phyloP scores from a whole-genome alignment of 2,113 vertebrate species.

The Pungitius pungitius region DNA sequence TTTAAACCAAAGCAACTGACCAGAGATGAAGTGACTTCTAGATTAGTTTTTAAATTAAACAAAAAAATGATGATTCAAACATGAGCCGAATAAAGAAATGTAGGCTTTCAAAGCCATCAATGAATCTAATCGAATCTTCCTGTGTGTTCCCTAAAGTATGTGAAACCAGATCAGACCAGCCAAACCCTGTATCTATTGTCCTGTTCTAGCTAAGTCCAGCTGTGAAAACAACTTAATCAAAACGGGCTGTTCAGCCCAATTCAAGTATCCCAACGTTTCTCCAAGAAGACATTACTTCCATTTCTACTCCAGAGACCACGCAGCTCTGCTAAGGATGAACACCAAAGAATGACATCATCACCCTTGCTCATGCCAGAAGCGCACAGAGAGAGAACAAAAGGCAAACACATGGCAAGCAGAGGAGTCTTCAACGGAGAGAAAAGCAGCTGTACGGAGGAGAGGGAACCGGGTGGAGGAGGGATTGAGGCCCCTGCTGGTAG shows the following conservation, averaged over 20 bases:
- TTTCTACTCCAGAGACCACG: constrained; percentile 12
- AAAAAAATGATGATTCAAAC: not conserved
- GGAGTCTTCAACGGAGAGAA: constrained; percentile 15
- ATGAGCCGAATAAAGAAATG: not conserved
- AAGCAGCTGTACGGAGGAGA: constrained; percentile 17
- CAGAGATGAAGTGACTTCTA: not conserved
- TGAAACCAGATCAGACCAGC: constrained; percentile 17
- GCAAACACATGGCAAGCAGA: constrained; percentile 20
- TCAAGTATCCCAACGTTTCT: constrained; percentile 23
- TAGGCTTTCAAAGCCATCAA: not conserved
- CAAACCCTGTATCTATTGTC: constrained; percentile 38
- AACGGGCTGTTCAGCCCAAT: constrained; percentile 36
- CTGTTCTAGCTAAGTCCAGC: constrained; percentile 38
- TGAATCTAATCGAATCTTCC: not conserved
- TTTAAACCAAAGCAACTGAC: not conserved
- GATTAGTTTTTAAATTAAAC: constrained; percentile 1
- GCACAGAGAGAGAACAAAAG: constrained; percentile 26
- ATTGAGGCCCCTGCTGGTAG: constrained; percentile 40
- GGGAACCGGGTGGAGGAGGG: constrained; percentile 34
- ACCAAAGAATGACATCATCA: constrained; percentile 36
- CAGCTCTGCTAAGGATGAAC: constrained; percentile 24
- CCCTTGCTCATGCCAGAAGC: constrained; percentile 26
- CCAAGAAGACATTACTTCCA: constrained; percentile 13
- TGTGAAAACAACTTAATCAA: constrained; percentile 46
- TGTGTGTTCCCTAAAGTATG: constrained; percentile 22